Evolutionary conservation across 1,140 invertebrate species (phyloP), one percentile per base, ranked within the genome.

Genomic region (Octopus bimaculoides): DNA sequence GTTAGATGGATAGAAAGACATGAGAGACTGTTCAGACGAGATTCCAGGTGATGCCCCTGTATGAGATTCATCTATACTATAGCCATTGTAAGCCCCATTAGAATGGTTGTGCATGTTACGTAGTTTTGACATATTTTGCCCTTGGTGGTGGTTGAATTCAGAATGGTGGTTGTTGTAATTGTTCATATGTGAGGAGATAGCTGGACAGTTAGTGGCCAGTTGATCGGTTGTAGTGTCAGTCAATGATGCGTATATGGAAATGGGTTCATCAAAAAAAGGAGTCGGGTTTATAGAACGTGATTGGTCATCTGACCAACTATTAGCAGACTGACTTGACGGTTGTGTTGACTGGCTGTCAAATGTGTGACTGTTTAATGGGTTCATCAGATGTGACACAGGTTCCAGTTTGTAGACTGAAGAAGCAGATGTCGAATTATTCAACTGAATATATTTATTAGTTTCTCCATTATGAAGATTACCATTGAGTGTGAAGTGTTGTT

Each of bases 111-210:
- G 66, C 14, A 71, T 71, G 66, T 71, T 20, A 6, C 66, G 17
- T 20, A 71, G 17, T 71, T 71, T 71, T 6, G 9, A n/a, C 14
- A 20, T 71, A 20, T 71, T 20, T 14, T 14, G 5, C 14, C 66
- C 66, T 17, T 71, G 66, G 66, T 71, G 66, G 17, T 61, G 66
- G 66, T 71, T 71, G 66, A 71, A 71, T n/a, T 71, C 66, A 6
- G 26, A 71, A 14, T 71, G 66, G 26, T 71, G 66, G 66, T 71
- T 71, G 8, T 75, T 75, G 26, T 82, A 79, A 75, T 81, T 84
- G 69, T 85, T 85, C 83, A 88, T 87, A 74, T 87, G 87, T 5
- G 86, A 87, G 4, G 86, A 88, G n/a, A 88, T 87, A 26, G 82
- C 83, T 12, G 87, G 86, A 79, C 86, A 88, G 8, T 86, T 86